Base-by-base conservation (phyloP, 2,113 vertebrate species). In the Nothoprocta pentlandii region DNA sequence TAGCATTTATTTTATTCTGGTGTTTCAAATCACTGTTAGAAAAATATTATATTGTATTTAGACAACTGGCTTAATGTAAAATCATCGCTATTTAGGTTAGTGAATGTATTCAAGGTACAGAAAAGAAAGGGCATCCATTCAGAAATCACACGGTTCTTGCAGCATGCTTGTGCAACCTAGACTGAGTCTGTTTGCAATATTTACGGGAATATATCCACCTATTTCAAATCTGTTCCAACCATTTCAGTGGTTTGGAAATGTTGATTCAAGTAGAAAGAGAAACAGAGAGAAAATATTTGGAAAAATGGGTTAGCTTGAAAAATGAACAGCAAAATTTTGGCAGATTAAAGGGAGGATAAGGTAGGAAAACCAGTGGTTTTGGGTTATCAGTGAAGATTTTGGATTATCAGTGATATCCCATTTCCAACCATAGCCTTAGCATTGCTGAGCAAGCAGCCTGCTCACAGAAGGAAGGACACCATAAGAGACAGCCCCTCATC, bases 161-260 rank as follows among this genome's bases (percentile, higher is more conserved):
- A 93, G 26, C 8, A 39, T 5, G 3, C 5, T 53, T 82, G 3
- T 94, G 58, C 53, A 44, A 41, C 36, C 36, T 88, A 16, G 15
- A 16, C 42, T 67, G 41, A 66, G 25, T 22, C 17, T 66, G 10
- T 46, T 68, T 73, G 14, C 12, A 85, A 12, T 25, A 42, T 11
- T n/a, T 75, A n/a, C 10, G 53, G 13, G 7, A 4, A 2, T 75
- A 61, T 1, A 0, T 20, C 81, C 2, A 30, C 34, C 12, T 13
- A 53, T 59, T 91, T 81, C 26, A 68, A 28, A 44, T 14, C 2
- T 42, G 25, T 23, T 89, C 41, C 71, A 92, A 2, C 2, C 20
- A 64, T 9, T 10, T 47, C n/a, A 76, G 6, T 26, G 13, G 3
- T 79, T 41, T 69, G 22, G 41, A 89, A 93, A 49, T 39, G 5